phyloP scores from a whole-genome alignment of 2,888 invertebrate species.

The Tetheella fluctuosa region DNA sequence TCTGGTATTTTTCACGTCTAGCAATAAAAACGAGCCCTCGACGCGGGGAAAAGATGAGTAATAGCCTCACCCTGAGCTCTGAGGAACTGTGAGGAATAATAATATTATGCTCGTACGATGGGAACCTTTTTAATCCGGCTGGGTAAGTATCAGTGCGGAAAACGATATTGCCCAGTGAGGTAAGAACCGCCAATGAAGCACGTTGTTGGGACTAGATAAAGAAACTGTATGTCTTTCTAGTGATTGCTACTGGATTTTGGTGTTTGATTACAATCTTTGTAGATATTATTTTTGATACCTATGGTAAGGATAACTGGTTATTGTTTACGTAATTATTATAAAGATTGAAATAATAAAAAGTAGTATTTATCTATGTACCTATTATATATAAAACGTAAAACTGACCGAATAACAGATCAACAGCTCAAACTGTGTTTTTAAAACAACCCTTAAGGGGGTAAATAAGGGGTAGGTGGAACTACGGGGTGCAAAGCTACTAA shows the following conservation, averaged over 20 bases:
- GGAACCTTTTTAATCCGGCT: slow-evolving; percentile 71
- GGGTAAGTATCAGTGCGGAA: slow-evolving; percentile 50
- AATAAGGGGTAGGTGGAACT: no score
- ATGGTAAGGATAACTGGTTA: no score
- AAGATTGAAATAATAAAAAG: no score
- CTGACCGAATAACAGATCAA: no score
- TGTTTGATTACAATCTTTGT: no score
- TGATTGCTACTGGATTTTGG: background rate
- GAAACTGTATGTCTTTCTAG: background rate
- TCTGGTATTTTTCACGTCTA: slow-evolving; percentile 83
- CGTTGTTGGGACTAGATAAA: slow-evolving; percentile 6
- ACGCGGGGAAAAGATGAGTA: slow-evolving; percentile 78
- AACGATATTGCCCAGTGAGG: slow-evolving; percentile 37
- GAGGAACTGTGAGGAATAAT: slow-evolving; percentile 78
- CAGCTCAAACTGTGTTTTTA: no score
- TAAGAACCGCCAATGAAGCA: background rate
- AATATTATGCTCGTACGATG: slow-evolving; percentile 73
- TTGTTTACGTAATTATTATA: no score
- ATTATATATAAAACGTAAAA: no score
- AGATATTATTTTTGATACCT: no score
- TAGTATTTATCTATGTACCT: no score
- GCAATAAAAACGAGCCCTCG: slow-evolving; percentile 80
- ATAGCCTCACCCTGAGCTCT: slow-evolving; percentile 71
- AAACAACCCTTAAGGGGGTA: no score
- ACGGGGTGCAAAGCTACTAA: no score